A percentile compares a stretch with the other conserved stretches of the same genome.
Conservation (phyloP, 2,888 invertebrate species). For the Hypercompe scribonia region DNA sequence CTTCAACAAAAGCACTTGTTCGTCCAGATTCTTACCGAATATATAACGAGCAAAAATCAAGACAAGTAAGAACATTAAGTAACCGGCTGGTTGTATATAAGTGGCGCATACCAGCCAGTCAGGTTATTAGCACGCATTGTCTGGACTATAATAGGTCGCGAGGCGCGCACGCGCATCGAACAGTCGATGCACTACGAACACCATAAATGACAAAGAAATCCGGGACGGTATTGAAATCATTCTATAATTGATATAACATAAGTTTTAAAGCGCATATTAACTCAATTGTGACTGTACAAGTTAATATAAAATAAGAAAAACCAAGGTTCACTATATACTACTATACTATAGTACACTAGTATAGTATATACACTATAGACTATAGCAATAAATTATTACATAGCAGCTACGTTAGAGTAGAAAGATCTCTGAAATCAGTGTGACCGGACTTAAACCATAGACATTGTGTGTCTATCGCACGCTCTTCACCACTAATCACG, state of each 20-base stretch:
- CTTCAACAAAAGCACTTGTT: conserved; percentile 3
- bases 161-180: conserved; percentile 62
- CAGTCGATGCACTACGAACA: conserved; percentile 31
- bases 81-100: conserved; percentile 38
- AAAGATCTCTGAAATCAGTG: too few relatives aligned
- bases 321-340: too few relatives aligned
- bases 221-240: not conserved
- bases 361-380: too few relatives aligned
- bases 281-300: not conserved
- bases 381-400: not conserved
- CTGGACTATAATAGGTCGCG: conserved; percentile 71
- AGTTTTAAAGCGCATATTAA: not conserved
- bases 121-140: conserved; percentile 83
- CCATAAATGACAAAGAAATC: conserved; percentile 12
- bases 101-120: conserved; percentile 62
- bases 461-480: not conserved
- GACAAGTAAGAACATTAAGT: conserved; percentile 44
- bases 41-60: conserved; percentile 19
- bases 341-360: too few relatives aligned
- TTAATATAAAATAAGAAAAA: not conserved
- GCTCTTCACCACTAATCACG: not conserved
- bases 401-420: not conserved
- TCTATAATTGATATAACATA: not conserved
- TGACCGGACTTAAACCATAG: too few relatives aligned
- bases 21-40: not conserved